Evolutionary conservation across 2,888 invertebrate genomes (phyloP).

Genomic region (Eupithecia vulgata): DNA sequence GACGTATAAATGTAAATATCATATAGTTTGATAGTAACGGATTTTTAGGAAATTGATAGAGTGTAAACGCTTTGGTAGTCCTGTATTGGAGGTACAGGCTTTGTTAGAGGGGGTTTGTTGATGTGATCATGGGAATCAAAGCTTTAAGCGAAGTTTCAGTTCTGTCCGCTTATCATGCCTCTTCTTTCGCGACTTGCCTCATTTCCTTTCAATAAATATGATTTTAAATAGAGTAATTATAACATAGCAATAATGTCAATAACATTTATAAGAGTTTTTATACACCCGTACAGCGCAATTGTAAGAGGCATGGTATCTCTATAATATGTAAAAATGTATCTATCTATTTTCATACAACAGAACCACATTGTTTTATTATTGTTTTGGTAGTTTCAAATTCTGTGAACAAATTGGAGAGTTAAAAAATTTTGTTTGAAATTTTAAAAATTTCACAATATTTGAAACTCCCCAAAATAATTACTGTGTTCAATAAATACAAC

Average conservation of each 20-base stretch:
- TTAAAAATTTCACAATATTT: constrained; percentile 52
- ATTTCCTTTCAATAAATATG: constrained; percentile 35
- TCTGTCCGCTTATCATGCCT: constrained; percentile 69
- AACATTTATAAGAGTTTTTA: constrained; percentile 45
- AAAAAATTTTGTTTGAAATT: constrained; percentile 1
- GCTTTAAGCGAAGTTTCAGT: constrained; percentile 80
- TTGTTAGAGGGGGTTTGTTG: constrained; percentile 68
- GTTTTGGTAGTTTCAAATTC: constrained; percentile 64
- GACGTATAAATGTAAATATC: constrained; percentile 79
- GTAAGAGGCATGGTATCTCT: constrained; percentile 65
- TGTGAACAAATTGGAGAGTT: constrained; percentile 31
- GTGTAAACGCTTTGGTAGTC: constrained; percentile 77
- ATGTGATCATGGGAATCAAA: constrained; percentile 82
- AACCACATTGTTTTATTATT: constrained; percentile 64
- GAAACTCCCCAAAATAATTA: constrained; percentile 63
- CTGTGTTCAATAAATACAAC: constrained; percentile 81
- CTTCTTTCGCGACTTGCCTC: constrained; percentile 47
- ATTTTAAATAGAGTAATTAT: constrained; percentile 39
- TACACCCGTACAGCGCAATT: constrained; percentile 40
- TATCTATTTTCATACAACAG: constrained; percentile 79
- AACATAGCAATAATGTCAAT: constrained; percentile 45
- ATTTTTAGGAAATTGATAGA: constrained; percentile 83
- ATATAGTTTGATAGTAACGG: constrained; percentile 82
- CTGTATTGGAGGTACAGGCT: constrained; percentile 55
- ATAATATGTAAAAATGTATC: constrained; percentile 65